Percentiles rank a stretch among this genome's conserved stretches.
Conservation (phyloP, 2,797 vertebrate genomes). For the Potorous gilbertii region DNA sequence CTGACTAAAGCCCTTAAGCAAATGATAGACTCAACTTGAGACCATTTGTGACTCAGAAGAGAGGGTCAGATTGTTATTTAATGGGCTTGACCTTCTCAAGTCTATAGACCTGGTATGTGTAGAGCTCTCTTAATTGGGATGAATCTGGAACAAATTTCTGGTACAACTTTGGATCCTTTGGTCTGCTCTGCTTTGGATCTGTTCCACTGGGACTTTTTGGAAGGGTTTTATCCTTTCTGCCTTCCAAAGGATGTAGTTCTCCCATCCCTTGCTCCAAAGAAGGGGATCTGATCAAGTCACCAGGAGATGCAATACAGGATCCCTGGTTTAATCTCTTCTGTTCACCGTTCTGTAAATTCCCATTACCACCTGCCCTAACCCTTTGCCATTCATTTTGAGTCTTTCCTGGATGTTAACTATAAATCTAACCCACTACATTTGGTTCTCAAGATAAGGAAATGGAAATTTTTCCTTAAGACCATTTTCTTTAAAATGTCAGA, state of each 20-base stretch:
- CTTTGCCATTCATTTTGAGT: not conserved
- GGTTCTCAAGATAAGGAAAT: not conserved
- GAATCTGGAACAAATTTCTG: constrained; percentile 9
- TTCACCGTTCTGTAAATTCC: not conserved
- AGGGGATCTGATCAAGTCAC: not conserved
- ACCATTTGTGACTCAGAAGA: not conserved
- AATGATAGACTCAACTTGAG: not conserved
- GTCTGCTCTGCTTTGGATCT: not conserved
- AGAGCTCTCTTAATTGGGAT: constrained; percentile 1
- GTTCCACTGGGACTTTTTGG: not conserved
- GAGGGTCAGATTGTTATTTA: not conserved
- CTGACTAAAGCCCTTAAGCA: not conserved
- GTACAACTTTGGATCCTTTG: not conserved
- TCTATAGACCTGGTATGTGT: not conserved
- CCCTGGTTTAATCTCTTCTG: not conserved
- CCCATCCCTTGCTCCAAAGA: not conserved
- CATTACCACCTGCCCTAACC: not conserved
- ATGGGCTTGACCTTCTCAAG: not conserved
- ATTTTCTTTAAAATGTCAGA: not conserved
- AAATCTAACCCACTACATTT: not conserved
- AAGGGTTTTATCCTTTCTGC: not conserved
- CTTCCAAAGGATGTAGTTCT: not conserved
- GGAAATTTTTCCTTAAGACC: not conserved
- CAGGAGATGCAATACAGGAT: not conserved
- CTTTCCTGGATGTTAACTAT: not conserved